Base-by-base conservation (phyloP, 1,140 invertebrate species). In the Polyergus mexicanus region DNA sequence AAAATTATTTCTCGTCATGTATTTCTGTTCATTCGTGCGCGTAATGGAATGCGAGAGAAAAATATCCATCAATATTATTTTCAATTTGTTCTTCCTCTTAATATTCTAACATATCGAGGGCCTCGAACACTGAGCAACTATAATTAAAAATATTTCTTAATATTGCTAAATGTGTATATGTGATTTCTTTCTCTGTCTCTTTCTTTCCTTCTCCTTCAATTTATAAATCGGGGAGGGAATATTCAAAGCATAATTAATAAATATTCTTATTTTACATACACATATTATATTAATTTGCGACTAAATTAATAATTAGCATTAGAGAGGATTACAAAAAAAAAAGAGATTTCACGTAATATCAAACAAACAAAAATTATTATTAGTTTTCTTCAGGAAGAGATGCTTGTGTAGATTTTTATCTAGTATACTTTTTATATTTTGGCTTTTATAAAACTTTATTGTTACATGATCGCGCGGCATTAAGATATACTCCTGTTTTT, bases 21-120 rank as follows among this genome's bases (percentile, higher is more conserved):
- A 63, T 60, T 41, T n/a, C 74, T 77, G 58, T 22, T 63, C 58
- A 35, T 65, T 63, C 58, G 58, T 25, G 74, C 74, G 74, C 54
- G 58, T 47, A 77, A 77, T 60, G 38, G 56, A 77, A 63, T 60
- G 11, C 25, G 16, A 51, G 47, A 51, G 47, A 51, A 16, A 62
- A 6, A 25, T 62, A 77, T 77, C 47, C 25, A 63, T 77, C 58
- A 75, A 77, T 77, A 58, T 77, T 77, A 32, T 63, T 76, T 63
- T 76, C 58, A 63, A 76, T 76, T 63, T 76, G 74, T 62, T 51
- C 16, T 6, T 16, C 19, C 5, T 51, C 58, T 77, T 77, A 77
- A 63, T 77, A 77, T 63, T 44, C 22, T 10, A 41, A 3, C n/a
- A 28, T 25, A 16, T 44, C 3, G 58, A 65, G 10, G 10, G 10